Conservation (phyloP, 2,797 vertebrate genomes). For the Mionectes olivaceus region DNA sequence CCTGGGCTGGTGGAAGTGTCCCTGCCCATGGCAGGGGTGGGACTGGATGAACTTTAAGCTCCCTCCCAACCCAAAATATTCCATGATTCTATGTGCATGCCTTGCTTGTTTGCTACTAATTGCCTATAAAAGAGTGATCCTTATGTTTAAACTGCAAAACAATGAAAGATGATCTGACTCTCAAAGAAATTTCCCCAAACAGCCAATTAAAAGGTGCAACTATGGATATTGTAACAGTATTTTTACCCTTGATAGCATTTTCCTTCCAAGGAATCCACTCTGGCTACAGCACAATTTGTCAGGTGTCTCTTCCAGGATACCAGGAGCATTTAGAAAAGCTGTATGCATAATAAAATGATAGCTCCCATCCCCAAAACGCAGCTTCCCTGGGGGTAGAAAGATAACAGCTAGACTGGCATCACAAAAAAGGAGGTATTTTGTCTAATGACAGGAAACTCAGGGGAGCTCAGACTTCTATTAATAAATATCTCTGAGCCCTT, state of each 20-base stretch:
- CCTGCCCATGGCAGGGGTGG: neutral
- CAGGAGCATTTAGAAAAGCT: neutral
- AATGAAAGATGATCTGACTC: neutral
- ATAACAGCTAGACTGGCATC: neutral
- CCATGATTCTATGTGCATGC: accelerated
- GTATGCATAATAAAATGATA: neutral
- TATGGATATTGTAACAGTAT: accelerated
- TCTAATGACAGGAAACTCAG: neutral
- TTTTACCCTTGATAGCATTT: neutral
- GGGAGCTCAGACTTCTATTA: neutral
- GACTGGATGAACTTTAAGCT: neutral
- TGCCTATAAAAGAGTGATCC: neutral
- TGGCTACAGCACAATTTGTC: neutral
- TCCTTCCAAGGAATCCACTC: neutral
- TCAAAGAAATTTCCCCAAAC: neutral
- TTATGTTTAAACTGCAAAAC: neutral
- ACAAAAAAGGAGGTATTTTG: neutral
- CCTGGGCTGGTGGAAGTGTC: neutral
- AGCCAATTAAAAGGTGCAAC: neutral
- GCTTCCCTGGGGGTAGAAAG: neutral
- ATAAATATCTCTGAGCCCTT: neutral
- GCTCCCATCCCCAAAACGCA: neutral
- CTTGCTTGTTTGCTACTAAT: neutral
- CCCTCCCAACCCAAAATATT: neutral
- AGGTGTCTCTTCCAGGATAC: neutral